phyloP scores from a whole-genome alignment of 2,888 invertebrate genomes.

The Nysson spinosus region DNA sequence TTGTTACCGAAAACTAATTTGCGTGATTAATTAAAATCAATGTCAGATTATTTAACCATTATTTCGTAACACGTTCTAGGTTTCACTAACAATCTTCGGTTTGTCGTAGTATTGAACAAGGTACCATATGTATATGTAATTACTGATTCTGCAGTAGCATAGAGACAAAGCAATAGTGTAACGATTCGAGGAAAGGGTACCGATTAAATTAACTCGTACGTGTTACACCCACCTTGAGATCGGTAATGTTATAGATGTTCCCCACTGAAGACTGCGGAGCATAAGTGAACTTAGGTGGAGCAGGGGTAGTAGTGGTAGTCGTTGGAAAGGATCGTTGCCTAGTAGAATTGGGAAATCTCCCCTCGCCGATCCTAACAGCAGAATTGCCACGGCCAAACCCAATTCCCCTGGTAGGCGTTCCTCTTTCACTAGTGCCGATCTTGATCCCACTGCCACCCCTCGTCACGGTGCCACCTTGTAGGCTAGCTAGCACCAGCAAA shows the following conservation, averaged over 20 bases:
- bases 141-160: no score
- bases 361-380: slow-evolving; percentile 70
- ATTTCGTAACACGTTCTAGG: no score
- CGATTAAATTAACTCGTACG: no score
- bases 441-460: slow-evolving; percentile 73
- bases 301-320: slow-evolving; percentile 51
- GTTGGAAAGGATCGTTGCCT: slow-evolving; percentile 65
- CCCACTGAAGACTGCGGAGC: slow-evolving; percentile 49
- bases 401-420: slow-evolving; percentile 62
- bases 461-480: slow-evolving; percentile 59
- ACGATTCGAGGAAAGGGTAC: no score
- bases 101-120: no score
- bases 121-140: no score
- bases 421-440: slow-evolving; percentile 68
- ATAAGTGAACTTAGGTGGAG: slow-evolving; percentile 48
- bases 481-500: slow-evolving; percentile 31
- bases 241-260: slow-evolving; percentile 39
- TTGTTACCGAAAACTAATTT: no score
- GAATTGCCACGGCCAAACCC: slow-evolving; percentile 66
- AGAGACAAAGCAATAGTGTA: no score
- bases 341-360: slow-evolving; percentile 68
- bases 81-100: no score
- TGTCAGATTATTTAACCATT: no score
- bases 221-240: slow-evolving; percentile 46
- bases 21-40: no score